Evolutionary conservation across 2,797 vertebrate genomes (phyloP), one percentile per base, ranked within the genome.

Genomic region (Cuniculus paca): DNA sequence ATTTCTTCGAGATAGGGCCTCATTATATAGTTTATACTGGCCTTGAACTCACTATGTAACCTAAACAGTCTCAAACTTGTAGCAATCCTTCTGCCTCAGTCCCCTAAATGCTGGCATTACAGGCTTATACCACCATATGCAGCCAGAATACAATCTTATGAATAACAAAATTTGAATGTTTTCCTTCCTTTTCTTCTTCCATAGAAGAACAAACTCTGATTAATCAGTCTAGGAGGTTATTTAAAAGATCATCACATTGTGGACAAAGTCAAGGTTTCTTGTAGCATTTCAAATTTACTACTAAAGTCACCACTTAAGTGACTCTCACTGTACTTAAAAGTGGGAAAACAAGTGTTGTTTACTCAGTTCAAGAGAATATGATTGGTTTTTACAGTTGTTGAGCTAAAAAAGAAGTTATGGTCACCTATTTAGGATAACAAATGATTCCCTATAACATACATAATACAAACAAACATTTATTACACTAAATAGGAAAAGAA

Each of bases 191-290:
- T 86, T 79, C 3, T 45, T 84, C n/a, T 74, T 92, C 34, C 50
- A 89, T 34, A 88, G 22, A 61, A 75, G 34, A 78, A 1, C 5
- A 94, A 92, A 95, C 7, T 65, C 0, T 68, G 74, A 79, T 31
- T 39, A 75, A 52, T 75, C 45, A 77, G 3, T 48, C 39, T 48
- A 61, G n/a, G 31, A n/a, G 1, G 12, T 79, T 75, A 60, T 14
- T 31, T 96, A 85, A 79, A 84, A 93, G 36, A 94, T 19, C 24
- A 81, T 45, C 58, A 82, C 16, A 75, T 7, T 75, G 34, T 83
- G 34, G 13, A 50, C 61, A 31, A 88, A 87, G 50, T 72, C 31
- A 93, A 89, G 11, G 90, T 77, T 84, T 22, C 48, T 54, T 58
- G n/a, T 2, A 39, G 10, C 19, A 20, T 26, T 94, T 96, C 75